These are phyloP conservation scores for Latheticus oryzae DNA, from an alignment of 2,888 invertebrate genomes.

Conservation along the genomic window DNA sequence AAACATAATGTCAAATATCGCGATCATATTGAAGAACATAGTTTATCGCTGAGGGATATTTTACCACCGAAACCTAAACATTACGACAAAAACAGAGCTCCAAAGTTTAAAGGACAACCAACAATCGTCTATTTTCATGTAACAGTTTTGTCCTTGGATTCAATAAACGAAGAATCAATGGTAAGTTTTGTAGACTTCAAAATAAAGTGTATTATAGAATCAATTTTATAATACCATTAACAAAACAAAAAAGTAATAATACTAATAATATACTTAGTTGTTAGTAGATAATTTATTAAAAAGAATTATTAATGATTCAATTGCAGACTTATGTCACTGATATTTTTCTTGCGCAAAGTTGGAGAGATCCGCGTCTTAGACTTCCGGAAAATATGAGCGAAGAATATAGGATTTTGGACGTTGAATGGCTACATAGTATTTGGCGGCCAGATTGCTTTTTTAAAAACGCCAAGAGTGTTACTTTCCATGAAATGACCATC, in stretches of 20 bases:
- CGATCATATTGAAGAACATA: conserved; percentile 67
- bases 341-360: conserved; percentile 92
- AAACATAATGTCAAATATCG: conserved; percentile 30
- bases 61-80: conserved; percentile 85
- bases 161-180: conserved; percentile 97
- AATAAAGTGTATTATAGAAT: conserved; percentile 3
- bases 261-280: too few relatives aligned
- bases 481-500: conserved; percentile 94
- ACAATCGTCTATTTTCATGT: conserved; percentile 93
- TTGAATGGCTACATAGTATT: conserved; percentile 90
- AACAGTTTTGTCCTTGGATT: conserved; percentile 89
- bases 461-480: conserved; percentile 92
- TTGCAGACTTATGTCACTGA: conserved; percentile 92
- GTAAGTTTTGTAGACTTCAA: conserved; percentile 70
- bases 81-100: conserved; percentile 91
- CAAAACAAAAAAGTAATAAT: too few relatives aligned
- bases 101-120: conserved; percentile 86
- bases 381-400: conserved; percentile 95
- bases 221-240: too few relatives aligned
- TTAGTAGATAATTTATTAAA: too few relatives aligned
- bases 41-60: conserved; percentile 85
- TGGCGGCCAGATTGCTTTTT: conserved; percentile 96
- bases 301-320: conserved; percentile 33
- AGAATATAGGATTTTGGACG: conserved; percentile 89
- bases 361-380: conserved; percentile 89